A percentile compares a stretch with the other conserved stretches of the same genome.
These are phyloP conservation scores for Caenorhabditis sp. DNA, from an alignment of 2,888 invertebrate genomes.

Conservation along the genomic window DNA sequence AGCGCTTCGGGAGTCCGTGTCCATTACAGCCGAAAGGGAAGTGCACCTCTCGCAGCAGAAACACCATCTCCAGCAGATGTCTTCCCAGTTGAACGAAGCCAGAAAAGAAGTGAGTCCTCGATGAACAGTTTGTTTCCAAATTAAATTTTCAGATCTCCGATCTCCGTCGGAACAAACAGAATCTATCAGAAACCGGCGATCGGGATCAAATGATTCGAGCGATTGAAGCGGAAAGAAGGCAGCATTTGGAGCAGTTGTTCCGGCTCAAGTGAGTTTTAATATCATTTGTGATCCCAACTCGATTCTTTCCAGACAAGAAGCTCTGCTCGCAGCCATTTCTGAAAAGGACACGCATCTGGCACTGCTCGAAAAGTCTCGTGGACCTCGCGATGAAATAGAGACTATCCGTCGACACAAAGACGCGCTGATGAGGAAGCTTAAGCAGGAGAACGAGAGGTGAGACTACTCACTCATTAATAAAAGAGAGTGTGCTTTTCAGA, in stretches of 20 bases:
- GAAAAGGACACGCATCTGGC: conserved; percentile 92
- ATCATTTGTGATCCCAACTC: not conserved
- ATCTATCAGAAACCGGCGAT: conserved; percentile 78
- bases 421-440: conserved; percentile 66
- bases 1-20: conserved; percentile 87
- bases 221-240: conserved; percentile 84
- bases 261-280: conserved; percentile 85
- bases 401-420: conserved; percentile 69
- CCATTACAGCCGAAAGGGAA: conserved; percentile 82
- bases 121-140: not conserved
- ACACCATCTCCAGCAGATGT: conserved; percentile 78
- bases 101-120: conserved; percentile 24
- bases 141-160: conserved; percentile 35
- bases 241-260: conserved; percentile 86
- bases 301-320: conserved; percentile 85
- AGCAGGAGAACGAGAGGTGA: conserved; percentile 66
- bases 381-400: conserved; percentile 67
- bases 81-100: conserved; percentile 39
- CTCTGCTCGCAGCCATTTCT: conserved; percentile 88
- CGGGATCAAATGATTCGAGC: conserved; percentile 84
- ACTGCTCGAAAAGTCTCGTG: conserved; percentile 83
- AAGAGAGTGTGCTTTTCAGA: no score
- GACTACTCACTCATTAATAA: no score
- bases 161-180: conserved; percentile 32
- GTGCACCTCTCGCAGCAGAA: conserved; percentile 81